Base-by-base conservation (phyloP, 2,888 invertebrate genomes). In the Myathropa florea region DNA sequence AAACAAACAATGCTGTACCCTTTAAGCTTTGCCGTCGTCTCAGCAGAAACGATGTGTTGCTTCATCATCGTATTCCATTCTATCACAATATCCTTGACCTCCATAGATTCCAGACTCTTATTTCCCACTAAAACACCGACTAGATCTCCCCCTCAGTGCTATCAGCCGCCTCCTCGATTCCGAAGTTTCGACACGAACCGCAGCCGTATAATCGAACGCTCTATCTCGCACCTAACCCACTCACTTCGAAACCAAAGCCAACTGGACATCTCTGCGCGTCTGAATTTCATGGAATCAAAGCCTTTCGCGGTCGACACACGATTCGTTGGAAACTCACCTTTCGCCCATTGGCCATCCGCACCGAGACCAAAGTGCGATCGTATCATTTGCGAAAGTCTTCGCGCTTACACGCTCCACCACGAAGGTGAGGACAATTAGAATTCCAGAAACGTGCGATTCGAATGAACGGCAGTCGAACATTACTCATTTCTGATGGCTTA, bases 381-480 rank as follows among this genome's bases (percentile, higher is more conserved):
- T 82, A 81, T 85, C 82, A 61, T 71, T 73, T 67, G 63, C 23
- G 10, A 24, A n/a, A 18, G 46, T 1, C n/a, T 28, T 72, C 82
- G 77, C 55, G 68, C 77, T 72, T 30, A 39, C 65, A 64, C 28
- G 24, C n/a, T 46, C 46, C 46, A 23, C 14, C 14, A 14, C 57
- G 24, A 53, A 59, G 65, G 60, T 28, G 53, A 30, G 26, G 24
- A 14, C 28, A 83, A 83, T 86, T 83, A 79, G 75, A 60, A 86
- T 86, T 86, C 86, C 46, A 65, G 23, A 78, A 72, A 79, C 86
- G 86, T 86, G 82, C 86, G 78, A 71, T 83, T 86, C 86, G 59
- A 86, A 83, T 79, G 82, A 83, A 86, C 83, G 65, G 78, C 86
- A 73, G 64, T 83, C 86, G 78, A 86, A 70, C 83, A 86, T 86